Percentiles rank a stretch among this genome's conserved stretches.
phyloP scores from a whole-genome alignment of 2,797 vertebrate species.

The Octomys mimax region DNA sequence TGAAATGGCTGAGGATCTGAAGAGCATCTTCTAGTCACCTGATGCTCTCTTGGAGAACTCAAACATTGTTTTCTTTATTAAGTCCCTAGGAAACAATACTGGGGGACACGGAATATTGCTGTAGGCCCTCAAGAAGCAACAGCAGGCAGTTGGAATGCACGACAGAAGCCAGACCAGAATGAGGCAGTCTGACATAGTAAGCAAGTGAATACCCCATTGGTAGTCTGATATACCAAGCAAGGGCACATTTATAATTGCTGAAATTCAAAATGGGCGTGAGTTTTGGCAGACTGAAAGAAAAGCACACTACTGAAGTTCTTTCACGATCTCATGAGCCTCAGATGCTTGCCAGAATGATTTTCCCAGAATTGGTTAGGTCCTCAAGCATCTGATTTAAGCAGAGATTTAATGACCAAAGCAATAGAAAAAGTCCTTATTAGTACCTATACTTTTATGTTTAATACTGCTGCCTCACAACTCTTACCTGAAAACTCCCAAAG shows the following conservation, averaged over 20 bases:
- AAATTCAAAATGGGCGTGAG: conserved; percentile 18
- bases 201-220: not conserved
- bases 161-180: not conserved
- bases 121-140: conserved; percentile 20
- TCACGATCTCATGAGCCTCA: not conserved
- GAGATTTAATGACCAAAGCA: conserved; percentile 22
- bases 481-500: conserved; percentile 99
- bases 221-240: not conserved
- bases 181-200: not conserved
- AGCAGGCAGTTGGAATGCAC: conserved; percentile 1
- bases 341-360: conserved; percentile 29
- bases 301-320: not conserved
- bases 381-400: conserved; percentile 24
- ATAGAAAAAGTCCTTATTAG: not conserved
- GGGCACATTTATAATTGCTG: not conserved
- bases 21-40: not conserved
- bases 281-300: conserved; percentile 43
- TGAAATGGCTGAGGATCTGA: conserved; percentile 31
- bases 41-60: conserved; percentile 7
- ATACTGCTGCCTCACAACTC: not conserved
- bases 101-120: not conserved
- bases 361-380: not conserved
- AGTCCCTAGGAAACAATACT: conserved; percentile 17
- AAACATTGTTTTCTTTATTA: conserved; percentile 55
- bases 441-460: not conserved